Conservation (phyloP, 2,888 invertebrate species). For the Lamproptera curius region DNA sequence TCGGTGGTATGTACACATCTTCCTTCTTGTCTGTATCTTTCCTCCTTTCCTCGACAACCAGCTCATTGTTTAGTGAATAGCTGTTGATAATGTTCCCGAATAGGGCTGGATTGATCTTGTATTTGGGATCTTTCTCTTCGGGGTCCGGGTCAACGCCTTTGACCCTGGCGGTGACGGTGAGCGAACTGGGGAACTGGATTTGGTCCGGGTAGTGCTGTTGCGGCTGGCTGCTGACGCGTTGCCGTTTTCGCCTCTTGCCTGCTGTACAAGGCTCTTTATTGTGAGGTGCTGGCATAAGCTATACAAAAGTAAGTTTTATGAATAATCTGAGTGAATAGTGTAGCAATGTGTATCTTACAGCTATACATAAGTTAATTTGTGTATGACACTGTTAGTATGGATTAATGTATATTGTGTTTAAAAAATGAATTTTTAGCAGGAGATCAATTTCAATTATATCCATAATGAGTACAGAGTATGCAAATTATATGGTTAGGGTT, state of each 20-base stretch:
- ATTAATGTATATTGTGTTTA: no score
- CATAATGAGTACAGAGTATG: no score
- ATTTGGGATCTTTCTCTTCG: constrained; percentile 35
- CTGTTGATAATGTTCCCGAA: constrained; percentile 47
- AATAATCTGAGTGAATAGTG: neutral
- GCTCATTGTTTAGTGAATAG: constrained; percentile 48
- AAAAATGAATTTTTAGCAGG: no score
- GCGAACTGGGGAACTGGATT: constrained; percentile 64
- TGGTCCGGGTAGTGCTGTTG: constrained; percentile 42
- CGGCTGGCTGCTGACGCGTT: constrained; percentile 21
- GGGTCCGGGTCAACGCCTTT: constrained; percentile 30
- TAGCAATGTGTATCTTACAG: no score
- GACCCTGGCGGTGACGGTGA: constrained; percentile 61
- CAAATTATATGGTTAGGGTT: no score
- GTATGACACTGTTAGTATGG: no score
- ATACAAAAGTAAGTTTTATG: no score
- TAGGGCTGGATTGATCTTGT: constrained; percentile 30
- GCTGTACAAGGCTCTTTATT: no score
- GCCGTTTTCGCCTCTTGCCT: constrained; percentile 45
- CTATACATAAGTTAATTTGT: no score
- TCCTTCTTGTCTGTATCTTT: constrained; percentile 43
- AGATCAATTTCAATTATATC: no score
- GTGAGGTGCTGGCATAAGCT: constrained; percentile 52
- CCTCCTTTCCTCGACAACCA: constrained; percentile 47
- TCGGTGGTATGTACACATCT: constrained; percentile 58